Percentiles rank a stretch among this genome's conserved stretches.
Conservation (phyloP, 2,888 invertebrate species). For the Tenthredo mesomela region DNA sequence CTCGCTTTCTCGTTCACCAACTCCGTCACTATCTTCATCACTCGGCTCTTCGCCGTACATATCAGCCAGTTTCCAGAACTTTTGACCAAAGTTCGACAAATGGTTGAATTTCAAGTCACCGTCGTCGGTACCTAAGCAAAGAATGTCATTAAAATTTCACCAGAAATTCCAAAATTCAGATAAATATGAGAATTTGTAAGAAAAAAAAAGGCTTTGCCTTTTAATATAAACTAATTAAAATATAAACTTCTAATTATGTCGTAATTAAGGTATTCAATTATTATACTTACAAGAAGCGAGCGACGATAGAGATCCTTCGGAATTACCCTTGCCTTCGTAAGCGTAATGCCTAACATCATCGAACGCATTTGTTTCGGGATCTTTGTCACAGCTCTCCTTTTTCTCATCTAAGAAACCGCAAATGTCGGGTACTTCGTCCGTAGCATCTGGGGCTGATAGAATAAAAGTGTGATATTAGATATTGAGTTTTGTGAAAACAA, state of each 20-base stretch:
- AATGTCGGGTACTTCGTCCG: constrained; percentile 89
- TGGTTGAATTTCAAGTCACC: constrained; percentile 97
- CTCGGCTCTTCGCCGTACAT: constrained; percentile 96
- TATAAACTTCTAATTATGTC: not conserved
- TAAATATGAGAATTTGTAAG: not conserved
- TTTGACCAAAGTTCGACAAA: constrained; percentile 96
- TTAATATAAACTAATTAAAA: not conserved
- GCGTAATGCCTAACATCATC: constrained; percentile 99
- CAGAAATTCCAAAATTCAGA: not conserved
- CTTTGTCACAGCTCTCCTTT: constrained; percentile 93
- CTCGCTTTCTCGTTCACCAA: constrained; percentile 84
- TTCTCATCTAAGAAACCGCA: constrained; percentile 94
- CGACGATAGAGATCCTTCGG: constrained; percentile 94
- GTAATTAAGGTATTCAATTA: constrained; percentile 25
- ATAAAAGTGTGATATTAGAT: not conserved
- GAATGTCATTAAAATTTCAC: not conserved
- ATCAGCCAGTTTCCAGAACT: constrained; percentile 95
- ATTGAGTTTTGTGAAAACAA: not conserved
- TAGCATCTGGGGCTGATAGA: constrained; percentile 64
- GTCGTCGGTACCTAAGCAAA: constrained; percentile 87
- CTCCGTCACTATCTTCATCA: constrained; percentile 89
- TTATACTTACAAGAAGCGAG: constrained; percentile 89
- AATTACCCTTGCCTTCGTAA: constrained; percentile 97
- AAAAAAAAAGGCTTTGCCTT: not conserved
- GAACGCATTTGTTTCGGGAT: constrained; percentile 94